Percentiles rank a stretch among this genome's conserved stretches.
Conservation (phyloP, 2,888 invertebrate species). For the Drosophila vallismaia region DNA sequence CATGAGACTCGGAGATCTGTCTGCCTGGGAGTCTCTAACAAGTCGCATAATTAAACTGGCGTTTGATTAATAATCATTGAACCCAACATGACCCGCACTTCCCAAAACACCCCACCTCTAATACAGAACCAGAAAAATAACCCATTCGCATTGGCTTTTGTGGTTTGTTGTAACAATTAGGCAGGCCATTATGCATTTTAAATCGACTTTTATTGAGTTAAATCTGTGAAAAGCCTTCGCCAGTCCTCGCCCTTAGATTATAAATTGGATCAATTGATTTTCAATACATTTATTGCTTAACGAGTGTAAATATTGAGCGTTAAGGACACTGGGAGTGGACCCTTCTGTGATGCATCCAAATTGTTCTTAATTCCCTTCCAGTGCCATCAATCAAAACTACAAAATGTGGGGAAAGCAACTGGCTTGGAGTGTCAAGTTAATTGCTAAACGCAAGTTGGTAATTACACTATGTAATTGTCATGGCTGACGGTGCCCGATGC, state of each 20-base stretch:
- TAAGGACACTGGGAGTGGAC: conserved; percentile 41
- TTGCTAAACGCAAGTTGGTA: conserved; percentile 69
- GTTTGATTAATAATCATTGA: conserved; percentile 79
- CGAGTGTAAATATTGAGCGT: conserved; percentile 71
- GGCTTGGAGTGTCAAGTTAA: conserved; percentile 60
- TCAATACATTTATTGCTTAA: conserved; percentile 57
- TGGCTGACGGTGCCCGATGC: conserved; percentile 26
- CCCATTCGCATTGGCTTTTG: conserved; percentile 22
- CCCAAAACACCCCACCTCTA: conserved; percentile 19
- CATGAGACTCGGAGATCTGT: conserved; percentile 34
- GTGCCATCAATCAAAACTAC: conserved; percentile 67
- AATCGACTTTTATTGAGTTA: conserved; percentile 67
- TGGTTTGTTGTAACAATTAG: conserved; percentile 72
- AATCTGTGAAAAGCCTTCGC: conserved; percentile 63
- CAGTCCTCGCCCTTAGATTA: conserved; percentile 54
- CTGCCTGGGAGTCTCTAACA: conserved; percentile 33
- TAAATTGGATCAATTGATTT: conserved; percentile 64
- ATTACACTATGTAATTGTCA: conserved; percentile 70
- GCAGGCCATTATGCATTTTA: conserved; percentile 57
- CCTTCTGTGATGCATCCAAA: conserved; percentile 23
- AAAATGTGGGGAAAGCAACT: conserved; percentile 35
- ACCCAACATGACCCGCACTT: conserved; percentile 64
- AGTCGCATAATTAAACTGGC: conserved; percentile 67
- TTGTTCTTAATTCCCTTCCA: conserved; percentile 47
- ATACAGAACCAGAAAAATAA: background rate